phyloP scores from a whole-genome alignment of 1,140 invertebrate genomes.

The Harpegnathos saltator region DNA sequence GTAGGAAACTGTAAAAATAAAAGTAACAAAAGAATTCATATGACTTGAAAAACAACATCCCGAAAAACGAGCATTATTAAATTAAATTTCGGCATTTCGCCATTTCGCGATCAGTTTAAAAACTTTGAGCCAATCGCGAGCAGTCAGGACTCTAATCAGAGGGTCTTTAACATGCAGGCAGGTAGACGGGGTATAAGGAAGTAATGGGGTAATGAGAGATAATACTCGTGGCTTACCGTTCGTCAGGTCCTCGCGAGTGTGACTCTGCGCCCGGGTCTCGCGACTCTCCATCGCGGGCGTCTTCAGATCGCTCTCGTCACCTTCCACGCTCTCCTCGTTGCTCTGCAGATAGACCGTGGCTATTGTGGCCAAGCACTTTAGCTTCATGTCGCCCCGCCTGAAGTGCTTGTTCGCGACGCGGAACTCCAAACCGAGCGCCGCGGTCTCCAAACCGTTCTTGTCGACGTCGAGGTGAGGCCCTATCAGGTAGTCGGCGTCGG shows the following conservation, averaged over 20 bases:
- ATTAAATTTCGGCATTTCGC: too few relatives aligned
- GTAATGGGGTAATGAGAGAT: neutral
- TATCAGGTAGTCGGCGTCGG: conserved; percentile 85
- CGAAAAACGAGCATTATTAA: too few relatives aligned
- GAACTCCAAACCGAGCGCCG: conserved; percentile 91
- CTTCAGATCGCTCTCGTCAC: conserved; percentile 88
- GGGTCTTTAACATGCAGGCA: conserved; percentile 10
- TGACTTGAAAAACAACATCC: too few relatives aligned
- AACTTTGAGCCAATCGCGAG: too few relatives aligned
- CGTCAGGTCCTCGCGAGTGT: conserved; percentile 74
- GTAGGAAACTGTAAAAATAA: too few relatives aligned
- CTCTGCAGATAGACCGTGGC: conserved; percentile 93
- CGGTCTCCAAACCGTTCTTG: conserved; percentile 89
- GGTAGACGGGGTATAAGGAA: neutral
- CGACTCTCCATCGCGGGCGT: conserved; percentile 89
- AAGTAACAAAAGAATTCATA: too few relatives aligned
- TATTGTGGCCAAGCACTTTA: conserved; percentile 95
- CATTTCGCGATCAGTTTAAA: too few relatives aligned
- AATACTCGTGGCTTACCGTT: conserved; percentile 72
- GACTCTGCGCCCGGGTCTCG: conserved; percentile 85
- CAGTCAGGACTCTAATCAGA: too few relatives aligned
- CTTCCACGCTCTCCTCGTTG: conserved; percentile 93
- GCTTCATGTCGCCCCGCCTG: conserved; percentile 92
- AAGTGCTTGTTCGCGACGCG: conserved; percentile 92
- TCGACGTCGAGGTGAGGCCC: conserved; percentile 81